Percentiles rank a stretch among this genome's conserved stretches.
Conservation (phyloP, 1,140 invertebrate species). For the Bombus pascuorum region DNA sequence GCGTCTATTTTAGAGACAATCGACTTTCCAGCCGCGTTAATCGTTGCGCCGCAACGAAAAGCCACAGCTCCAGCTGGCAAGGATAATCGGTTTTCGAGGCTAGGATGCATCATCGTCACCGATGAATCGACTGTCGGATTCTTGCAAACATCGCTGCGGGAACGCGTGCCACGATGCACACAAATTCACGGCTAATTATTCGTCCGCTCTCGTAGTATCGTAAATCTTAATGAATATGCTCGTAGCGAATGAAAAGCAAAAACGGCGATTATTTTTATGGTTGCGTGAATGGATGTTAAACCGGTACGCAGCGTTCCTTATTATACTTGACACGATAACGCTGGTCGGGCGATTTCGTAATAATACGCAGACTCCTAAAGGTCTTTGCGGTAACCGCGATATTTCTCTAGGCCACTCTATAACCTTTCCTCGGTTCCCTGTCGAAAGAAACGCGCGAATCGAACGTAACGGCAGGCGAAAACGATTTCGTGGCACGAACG, state of each 20-base stretch:
- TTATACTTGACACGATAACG: constrained; percentile 23
- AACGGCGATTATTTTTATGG: constrained; percentile 45
- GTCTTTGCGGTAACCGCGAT: constrained; percentile 35
- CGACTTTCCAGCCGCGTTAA: neutral
- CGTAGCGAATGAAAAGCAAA: constrained; percentile 47
- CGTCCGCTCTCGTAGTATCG: constrained; percentile 66
- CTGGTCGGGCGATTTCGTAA: constrained; percentile 15
- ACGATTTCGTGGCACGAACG: constrained; percentile 1
- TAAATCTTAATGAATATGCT: constrained; percentile 70
- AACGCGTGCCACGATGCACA: constrained; percentile 15
- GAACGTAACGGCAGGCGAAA: neutral
- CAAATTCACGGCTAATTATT: constrained; percentile 69
- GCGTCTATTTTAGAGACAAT: neutral
- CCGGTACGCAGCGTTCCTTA: constrained; percentile 4
- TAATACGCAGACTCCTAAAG: constrained; percentile 19
- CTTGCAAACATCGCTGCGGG: neutral
- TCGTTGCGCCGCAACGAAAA: neutral
- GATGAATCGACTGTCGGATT: neutral
- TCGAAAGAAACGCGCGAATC: neutral
- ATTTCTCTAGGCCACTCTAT: neutral
- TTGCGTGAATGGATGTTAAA: constrained; percentile 41
- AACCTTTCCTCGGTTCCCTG: neutral
- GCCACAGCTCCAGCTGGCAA: neutral
- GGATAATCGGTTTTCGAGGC: constrained; percentile 9
- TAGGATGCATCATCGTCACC: neutral